Evolutionary conservation across 2,888 invertebrate genomes (phyloP).

Genomic region (Pemphredon lugubris): DNA sequence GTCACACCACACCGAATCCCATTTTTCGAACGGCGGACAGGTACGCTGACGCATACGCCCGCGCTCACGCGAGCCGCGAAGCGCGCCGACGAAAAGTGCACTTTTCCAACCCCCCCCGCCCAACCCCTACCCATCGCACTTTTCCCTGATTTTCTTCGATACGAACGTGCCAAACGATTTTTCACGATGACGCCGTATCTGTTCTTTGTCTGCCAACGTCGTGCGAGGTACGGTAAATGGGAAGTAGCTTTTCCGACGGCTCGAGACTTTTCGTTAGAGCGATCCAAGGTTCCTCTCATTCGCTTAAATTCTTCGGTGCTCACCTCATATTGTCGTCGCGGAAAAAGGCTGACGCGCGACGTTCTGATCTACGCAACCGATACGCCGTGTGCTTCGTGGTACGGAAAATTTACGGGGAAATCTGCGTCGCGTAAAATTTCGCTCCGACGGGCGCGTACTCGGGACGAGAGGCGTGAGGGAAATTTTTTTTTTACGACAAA

Average conservation of each 20-base stretch:
- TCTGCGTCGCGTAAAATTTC: slow-evolving; percentile 22
- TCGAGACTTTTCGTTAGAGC: background rate
- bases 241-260: no score
- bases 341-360: slow-evolving; percentile 27
- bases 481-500: no score
- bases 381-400: slow-evolving; percentile 25
- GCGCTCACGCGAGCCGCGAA: no score
- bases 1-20: slow-evolving; percentile 2
- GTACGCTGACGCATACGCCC: slow-evolving; percentile 1
- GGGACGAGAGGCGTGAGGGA: background rate
- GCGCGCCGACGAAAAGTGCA: slow-evolving; percentile 1
- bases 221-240: no score
- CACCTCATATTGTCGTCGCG: background rate
- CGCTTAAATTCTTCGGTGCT: slow-evolving; percentile 25
- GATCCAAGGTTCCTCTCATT: background rate
- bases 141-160: slow-evolving; percentile 11
- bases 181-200: no score
- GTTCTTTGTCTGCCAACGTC: no score
- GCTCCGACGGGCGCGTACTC: background rate
- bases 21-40: slow-evolving; percentile 24
- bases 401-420: slow-evolving; percentile 32
- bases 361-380: slow-evolving; percentile 37
- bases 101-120: no score
- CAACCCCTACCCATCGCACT: slow-evolving; percentile 2
- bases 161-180: background rate